A percentile compares a stretch with the other conserved stretches of the same genome.
These are phyloP conservation scores for Andrena minutula DNA, from an alignment of 2,888 invertebrate genomes.

Conservation along the genomic window DNA sequence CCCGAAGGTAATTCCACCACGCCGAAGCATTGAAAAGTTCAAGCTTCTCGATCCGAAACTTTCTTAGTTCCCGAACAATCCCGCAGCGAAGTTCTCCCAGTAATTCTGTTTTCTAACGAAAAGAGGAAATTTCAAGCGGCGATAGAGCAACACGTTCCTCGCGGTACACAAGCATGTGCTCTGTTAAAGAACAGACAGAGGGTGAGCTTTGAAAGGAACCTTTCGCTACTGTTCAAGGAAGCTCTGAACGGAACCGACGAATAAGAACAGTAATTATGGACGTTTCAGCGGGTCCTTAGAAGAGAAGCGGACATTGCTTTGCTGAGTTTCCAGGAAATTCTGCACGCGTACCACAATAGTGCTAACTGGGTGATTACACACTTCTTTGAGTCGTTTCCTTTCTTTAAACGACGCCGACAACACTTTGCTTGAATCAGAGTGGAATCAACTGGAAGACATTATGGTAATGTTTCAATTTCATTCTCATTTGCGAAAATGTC, in stretches of 20 bases:
- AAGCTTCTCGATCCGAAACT: constrained; percentile 28
- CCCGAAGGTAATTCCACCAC: constrained; percentile 39
- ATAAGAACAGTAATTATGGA: constrained; percentile 39
- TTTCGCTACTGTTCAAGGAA: constrained; percentile 10
- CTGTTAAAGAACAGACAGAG: constrained; percentile 40
- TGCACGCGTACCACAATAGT: neutral
- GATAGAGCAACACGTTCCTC: constrained; percentile 30
- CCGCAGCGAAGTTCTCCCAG: constrained; percentile 31
- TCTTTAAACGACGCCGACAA: neutral
- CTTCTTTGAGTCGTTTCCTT: neutral
- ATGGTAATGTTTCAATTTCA: too few species aligned
- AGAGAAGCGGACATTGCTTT: neutral
- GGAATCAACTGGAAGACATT: too few species aligned
- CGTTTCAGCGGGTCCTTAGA: constrained; percentile 3
- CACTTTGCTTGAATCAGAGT: neutral
- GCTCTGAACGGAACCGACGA: constrained; percentile 8
- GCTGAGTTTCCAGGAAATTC: neutral
- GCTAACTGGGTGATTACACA: neutral
- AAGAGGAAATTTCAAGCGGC: constrained; percentile 27
- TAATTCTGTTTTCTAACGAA: constrained; percentile 50
- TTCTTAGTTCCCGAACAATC: constrained; percentile 39
- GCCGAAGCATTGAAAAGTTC: constrained; percentile 50
- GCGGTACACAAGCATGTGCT: constrained; percentile 6
- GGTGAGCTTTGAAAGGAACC: constrained; percentile 9
- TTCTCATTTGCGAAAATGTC: too few species aligned